Base-by-base conservation (phyloP, 2,888 invertebrate genomes). In the Carabus problematicus region DNA sequence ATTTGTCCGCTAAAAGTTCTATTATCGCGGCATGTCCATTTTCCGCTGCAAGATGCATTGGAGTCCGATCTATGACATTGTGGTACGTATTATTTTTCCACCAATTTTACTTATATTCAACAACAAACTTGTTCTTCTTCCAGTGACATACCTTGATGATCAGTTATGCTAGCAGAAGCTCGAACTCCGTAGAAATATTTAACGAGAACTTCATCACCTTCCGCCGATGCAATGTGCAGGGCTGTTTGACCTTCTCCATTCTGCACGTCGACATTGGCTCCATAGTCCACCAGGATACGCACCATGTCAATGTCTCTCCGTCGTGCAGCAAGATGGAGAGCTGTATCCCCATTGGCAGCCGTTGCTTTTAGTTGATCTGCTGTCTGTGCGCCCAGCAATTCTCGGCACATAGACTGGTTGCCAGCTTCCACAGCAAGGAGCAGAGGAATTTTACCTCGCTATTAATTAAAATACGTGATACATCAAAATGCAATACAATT, bases 1-100 rank as follows among this genome's bases (percentile, higher is more conserved):
- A 98, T 83, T 98, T 98, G 81, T 99, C 98, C 0, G 97, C 95
- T 62, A 99, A 84, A 4, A 97, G 87, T 81, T 99, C 98, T 71
- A 99, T 98, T 76, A 98, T 91, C 64, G 90, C 89, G 1, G 98
- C 98, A 80, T 98, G 96, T 0, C 99, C 99, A 77, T 95, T 92
- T 83, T 98, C 98, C 0, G 98, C 98, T 11, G 99, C 99, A 77
- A 98, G 85, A 82, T 98, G 98, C 88, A 98, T 93, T 0, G 98
- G 97, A 1, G 97, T 97, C 56, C 98, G 91, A 84, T 99, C 98
- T 88, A 82, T 29, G 42, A 12, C 1, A 14, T 18, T 12, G n/a
- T 47, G 12, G 11, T 14, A 47, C 16, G 29, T 29, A 29, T 29
- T 29, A 29, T 29, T 3, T 3, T 29, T 29, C 6, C 29, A 29